Percentiles rank a stretch among this genome's conserved stretches.
Evolutionary conservation across 2,888 invertebrate genomes (phyloP).

Genomic region (Automeris io): DNA sequence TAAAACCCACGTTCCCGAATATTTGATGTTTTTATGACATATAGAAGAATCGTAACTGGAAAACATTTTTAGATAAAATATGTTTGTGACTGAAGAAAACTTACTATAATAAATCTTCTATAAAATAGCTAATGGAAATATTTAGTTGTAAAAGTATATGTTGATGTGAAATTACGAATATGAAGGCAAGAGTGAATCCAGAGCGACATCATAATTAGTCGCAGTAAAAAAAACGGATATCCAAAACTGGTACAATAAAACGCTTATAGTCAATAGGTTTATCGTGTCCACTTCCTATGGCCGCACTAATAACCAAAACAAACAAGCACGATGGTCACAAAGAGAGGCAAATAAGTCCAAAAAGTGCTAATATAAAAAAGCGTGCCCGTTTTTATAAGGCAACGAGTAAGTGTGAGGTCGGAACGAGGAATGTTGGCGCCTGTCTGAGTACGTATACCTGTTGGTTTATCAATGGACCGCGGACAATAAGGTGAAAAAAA

Average conservation of each 20-base stretch:
- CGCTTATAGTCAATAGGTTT: constrained; percentile 72
- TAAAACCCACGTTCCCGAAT: too few species aligned
- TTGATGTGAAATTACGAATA: too few species aligned
- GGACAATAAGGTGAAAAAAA: constrained; percentile 65
- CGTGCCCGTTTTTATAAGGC: constrained; percentile 71
- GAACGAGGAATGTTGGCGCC: constrained; percentile 76
- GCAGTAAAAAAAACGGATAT: constrained; percentile 59
- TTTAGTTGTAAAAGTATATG: too few species aligned
- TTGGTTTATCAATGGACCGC: constrained; percentile 75
- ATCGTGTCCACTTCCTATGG: constrained; percentile 73
- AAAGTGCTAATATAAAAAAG: constrained; percentile 74
- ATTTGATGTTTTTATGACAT: too few species aligned
- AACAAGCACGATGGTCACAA: constrained; percentile 68
- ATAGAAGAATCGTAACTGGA: too few species aligned
- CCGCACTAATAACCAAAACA: constrained; percentile 73
- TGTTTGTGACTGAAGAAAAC: too few species aligned
- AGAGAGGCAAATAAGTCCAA: constrained; percentile 70
- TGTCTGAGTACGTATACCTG: constrained; percentile 77
- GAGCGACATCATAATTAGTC: constrained; percentile 28
- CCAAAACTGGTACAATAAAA: constrained; percentile 72
- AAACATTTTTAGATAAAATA: too few species aligned
- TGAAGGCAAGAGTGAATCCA: constrained; percentile 37
- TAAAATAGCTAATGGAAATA: too few species aligned
- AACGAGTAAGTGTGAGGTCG: constrained; percentile 75
- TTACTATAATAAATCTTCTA: too few species aligned